phyloP scores from a whole-genome alignment of 2,797 vertebrate species.

The Pseudomugil tenellus region DNA sequence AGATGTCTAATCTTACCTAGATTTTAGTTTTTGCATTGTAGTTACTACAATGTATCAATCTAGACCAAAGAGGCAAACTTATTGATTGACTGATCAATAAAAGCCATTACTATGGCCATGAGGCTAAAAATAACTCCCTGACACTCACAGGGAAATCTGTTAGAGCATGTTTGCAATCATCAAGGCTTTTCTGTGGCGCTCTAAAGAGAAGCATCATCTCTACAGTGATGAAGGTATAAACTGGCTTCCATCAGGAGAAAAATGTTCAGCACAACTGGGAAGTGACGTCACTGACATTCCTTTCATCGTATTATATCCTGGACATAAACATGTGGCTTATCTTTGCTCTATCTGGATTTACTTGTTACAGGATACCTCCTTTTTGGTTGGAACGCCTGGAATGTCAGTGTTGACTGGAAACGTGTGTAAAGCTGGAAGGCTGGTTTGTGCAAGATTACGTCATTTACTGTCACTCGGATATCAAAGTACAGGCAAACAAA shows the following conservation, averaged over 20 bases:
- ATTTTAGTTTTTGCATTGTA: too few relatives aligned
- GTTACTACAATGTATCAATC: background rate
- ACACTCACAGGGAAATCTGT: background rate
- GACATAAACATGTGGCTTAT: background rate
- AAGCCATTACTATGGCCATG: background rate
- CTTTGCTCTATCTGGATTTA: background rate
- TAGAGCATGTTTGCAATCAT: background rate
- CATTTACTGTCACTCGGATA: slow-evolving; percentile 50
- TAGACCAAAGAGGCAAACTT: background rate
- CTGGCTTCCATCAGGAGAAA: background rate
- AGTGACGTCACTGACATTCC: too few relatives aligned
- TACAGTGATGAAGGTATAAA: background rate
- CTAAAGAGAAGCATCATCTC: background rate
- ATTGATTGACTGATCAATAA: background rate
- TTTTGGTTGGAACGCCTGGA: slow-evolving; percentile 58
- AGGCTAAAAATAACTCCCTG: background rate
- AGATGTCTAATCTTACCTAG: too few relatives aligned
- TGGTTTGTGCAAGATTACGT: slow-evolving; percentile 52
- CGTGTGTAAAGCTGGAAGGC: slow-evolving; percentile 64
- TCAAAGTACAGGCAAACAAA: background rate
- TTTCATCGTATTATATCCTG: too few relatives aligned
- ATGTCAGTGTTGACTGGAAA: slow-evolving; percentile 71
- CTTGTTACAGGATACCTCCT: slow-evolving; percentile 44
- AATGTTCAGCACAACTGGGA: background rate
- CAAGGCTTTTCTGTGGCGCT: too few relatives aligned